Evolutionary conservation across 2,797 vertebrate genomes (phyloP), one percentile per base, ranked within the genome.

Genomic region (Sebastes diploproa): DNA sequence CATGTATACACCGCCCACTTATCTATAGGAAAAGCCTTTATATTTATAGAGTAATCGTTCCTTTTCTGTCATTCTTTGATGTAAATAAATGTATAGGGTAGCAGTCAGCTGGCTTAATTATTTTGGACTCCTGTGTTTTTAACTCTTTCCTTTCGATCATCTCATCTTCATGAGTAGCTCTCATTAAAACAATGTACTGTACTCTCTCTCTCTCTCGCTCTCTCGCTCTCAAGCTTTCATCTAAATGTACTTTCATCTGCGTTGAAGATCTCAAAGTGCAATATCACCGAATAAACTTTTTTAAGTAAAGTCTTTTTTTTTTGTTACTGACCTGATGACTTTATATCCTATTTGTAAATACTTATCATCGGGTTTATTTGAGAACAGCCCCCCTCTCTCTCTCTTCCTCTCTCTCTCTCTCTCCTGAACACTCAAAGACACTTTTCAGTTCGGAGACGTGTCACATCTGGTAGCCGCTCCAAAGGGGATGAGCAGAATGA

Each of bases 271-370:
- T 83, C 76, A 73, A 91, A 91, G 93, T 94, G 92, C 92, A 91
- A 94, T 93, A 91, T 88, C 73, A 80, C 73, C 8, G 69, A 94
- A 95, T 95, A 94, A 95, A 95, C 59, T 64, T 89, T 91, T 69
- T 34, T 55, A 90, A 86, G 85, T 84, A 88, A 91, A 78, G 60
- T 68, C 54, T 65, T 27, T 38, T 38, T 32, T 76, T 60, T 66
- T 20, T 9, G 13, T 30, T 23, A 29, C 16, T 68, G 80, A 86
- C 79, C 60, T 30, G 58, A 71, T 61, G 55, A 78, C 56, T 77
- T 58, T 27, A 18, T 56, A 42, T 52, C 36, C 71, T 29, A 2
- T 84, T 69, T 87, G 72, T 84, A 71, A 63, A 72, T 46, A 55
- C 29, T 27, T 30, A 10, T 29, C 11, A 13, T n/a, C 1, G 30